A percentile compares a stretch with the other conserved stretches of the same genome.
These are phyloP conservation scores for Cistogaster globosa DNA, from an alignment of 2,888 invertebrate species.

Conservation along the genomic window DNA sequence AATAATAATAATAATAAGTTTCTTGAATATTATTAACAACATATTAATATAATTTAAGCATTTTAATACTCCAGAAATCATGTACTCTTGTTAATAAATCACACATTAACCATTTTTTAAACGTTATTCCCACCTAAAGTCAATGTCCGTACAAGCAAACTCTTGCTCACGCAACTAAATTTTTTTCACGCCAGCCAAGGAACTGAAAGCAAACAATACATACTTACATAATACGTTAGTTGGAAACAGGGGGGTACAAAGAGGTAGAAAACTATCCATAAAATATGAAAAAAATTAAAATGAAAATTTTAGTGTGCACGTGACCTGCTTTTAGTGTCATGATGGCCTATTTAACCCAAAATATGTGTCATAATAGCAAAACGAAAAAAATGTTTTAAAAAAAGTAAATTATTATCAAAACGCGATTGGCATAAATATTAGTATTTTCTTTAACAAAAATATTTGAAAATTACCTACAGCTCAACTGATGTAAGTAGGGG, in stretches of 20 bases:
- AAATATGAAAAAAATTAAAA: slow-evolving; percentile 54
- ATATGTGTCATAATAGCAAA: slow-evolving; percentile 71
- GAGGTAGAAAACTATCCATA: slow-evolving; percentile 1
- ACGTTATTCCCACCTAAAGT: slow-evolving; percentile 52
- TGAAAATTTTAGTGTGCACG: slow-evolving; percentile 66
- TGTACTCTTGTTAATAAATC: slow-evolving; percentile 40
- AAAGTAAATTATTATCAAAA: slow-evolving; percentile 70
- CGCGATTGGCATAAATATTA: slow-evolving; percentile 66
- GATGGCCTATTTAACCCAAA: slow-evolving; percentile 69
- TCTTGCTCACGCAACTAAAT: background rate
- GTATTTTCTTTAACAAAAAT: slow-evolving; percentile 11
- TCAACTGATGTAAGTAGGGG: slow-evolving; percentile 1
- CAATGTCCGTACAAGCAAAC: slow-evolving; percentile 30
- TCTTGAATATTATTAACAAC: no score
- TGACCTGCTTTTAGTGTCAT: slow-evolving; percentile 69
- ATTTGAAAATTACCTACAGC: background rate
- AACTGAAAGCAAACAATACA: slow-evolving; percentile 36
- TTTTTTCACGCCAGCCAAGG: no score
- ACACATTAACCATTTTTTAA: slow-evolving; percentile 55
- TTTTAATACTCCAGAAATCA: background rate
- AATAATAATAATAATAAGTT: no score
- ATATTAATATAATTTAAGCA: background rate
- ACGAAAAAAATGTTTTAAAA: slow-evolving; percentile 57
- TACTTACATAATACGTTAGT: background rate
- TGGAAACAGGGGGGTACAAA: background rate